Percentiles rank a stretch among this genome's conserved stretches.
These are phyloP conservation scores for Trichonephila inaurata DNA, from an alignment of 1,140 invertebrate species.

Conservation along the genomic window DNA sequence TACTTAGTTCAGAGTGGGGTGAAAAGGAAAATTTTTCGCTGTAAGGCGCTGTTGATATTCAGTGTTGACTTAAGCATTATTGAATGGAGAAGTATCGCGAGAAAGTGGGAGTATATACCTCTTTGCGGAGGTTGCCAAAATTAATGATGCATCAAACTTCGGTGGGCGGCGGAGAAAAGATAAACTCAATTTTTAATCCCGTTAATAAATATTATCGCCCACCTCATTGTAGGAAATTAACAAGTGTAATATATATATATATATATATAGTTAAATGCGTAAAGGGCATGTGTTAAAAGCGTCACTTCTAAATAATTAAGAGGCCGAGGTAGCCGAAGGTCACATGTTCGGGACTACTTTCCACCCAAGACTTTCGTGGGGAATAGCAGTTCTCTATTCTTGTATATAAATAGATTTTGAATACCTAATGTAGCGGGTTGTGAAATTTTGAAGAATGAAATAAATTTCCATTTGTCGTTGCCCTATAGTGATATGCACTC, in stretches of 20 bases:
- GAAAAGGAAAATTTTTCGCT: background rate
- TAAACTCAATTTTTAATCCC: background rate
- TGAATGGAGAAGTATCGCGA: background rate
- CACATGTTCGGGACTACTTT: too few relatives aligned
- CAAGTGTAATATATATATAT: too few relatives aligned
- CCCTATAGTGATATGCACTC: too few relatives aligned
- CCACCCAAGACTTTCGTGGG: too few relatives aligned
- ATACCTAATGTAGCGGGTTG: too few relatives aligned
- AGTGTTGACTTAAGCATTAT: background rate
- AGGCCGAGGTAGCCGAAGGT: too few relatives aligned
- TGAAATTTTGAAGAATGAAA: too few relatives aligned
- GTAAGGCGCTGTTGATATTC: background rate
- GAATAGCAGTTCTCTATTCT: too few relatives aligned
- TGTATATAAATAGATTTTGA: too few relatives aligned
- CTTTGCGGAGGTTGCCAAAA: background rate
- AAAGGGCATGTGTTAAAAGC: background rate
- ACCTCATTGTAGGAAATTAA: background rate
- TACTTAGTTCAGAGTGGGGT: background rate
- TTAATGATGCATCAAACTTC: conserved; percentile 1
- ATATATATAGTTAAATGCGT: background rate
- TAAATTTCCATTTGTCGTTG: too few relatives aligned
- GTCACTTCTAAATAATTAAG: background rate
- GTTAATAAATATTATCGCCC: background rate
- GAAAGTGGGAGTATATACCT: background rate
- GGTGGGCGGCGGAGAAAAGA: background rate